Evolutionary conservation across 2,888 invertebrate genomes (phyloP), one percentile per base, ranked within the genome.

Genomic region (Halictus ligatus): DNA sequence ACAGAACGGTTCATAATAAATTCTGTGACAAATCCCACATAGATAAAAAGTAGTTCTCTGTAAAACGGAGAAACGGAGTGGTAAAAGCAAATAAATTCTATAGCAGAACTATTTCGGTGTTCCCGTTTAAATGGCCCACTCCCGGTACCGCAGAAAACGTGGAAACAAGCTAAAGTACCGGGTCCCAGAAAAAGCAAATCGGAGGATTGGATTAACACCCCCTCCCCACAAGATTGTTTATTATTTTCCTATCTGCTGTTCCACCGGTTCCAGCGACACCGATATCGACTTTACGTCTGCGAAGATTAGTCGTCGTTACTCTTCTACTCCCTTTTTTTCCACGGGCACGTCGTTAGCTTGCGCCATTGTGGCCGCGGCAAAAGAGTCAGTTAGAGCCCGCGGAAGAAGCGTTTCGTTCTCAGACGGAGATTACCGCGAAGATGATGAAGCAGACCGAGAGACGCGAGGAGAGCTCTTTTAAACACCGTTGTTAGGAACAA

Each of bases 371-470:
- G 69, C 72, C 25, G 73, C 60, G 87, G 73, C 29, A 29, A 69
- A 85, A 81, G 71, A 77, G 67, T 60, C 77, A 71, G 43, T 78
- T 35, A 71, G 64, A 83, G 80, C 18, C 69, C 71, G 40, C n/a
- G 35, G 78, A 76, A 78, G 79, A 73, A 58, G 77, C 67, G 78
- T 78, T 46, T 25, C 75, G 84, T 67, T 81, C 60, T 78, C 54
- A 43, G 85, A 73, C 75, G 72, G 81, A 85, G 85, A 88, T 88
- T 83, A 88, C 50, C 60, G 54, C 48, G 73, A n/a, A 73, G 83
- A 86, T 40, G 81, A 81, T 21, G 74, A 79, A 58, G 75, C 64
- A 8, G 80, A 76, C 67, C 12, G 46, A 67, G 67, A 74, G 72
- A 64, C 69, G 35, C 50, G 40, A 35, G 48, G n/a, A 75, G 54